A percentile compares a stretch with the other conserved stretches of the same genome.
phyloP scores from a whole-genome alignment of 1,140 invertebrate genomes.

The Apis florea region DNA sequence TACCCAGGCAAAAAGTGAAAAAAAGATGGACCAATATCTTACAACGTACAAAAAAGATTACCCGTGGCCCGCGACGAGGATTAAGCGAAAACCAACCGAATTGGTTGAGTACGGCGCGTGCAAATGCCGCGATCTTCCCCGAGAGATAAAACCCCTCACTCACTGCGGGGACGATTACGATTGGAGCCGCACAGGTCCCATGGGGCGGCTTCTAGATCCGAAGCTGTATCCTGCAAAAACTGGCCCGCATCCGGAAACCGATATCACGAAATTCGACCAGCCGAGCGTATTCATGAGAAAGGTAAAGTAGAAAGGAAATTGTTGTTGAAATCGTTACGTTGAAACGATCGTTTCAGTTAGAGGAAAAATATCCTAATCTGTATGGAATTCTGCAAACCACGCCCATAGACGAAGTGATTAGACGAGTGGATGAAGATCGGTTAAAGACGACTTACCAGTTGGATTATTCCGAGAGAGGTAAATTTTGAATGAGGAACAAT shows the following conservation, averaged over 20 bases:
- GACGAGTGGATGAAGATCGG: constrained; percentile 81
- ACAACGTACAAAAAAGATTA: constrained; percentile 83
- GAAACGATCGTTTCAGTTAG: constrained; percentile 72
- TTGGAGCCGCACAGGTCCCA: constrained; percentile 75
- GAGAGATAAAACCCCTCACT: constrained; percentile 4
- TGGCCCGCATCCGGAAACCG: constrained; percentile 70
- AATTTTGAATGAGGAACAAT: not conserved
- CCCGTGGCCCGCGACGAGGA: constrained; percentile 79
- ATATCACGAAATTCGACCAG: constrained; percentile 79
- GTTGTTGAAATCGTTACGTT: not conserved
- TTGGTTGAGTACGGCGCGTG: constrained; percentile 68
- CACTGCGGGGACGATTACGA: constrained; percentile 68
- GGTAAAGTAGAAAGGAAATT: constrained; percentile 61
- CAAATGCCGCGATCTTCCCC: constrained; percentile 24
- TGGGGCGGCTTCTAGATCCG: constrained; percentile 82
- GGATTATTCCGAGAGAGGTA: constrained; percentile 81
- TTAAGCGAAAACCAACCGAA: constrained; percentile 63
- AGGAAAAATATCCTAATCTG: constrained; percentile 82
- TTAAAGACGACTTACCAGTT: constrained; percentile 82
- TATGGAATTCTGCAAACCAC: constrained; percentile 81
- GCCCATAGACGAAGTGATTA: constrained; percentile 80
- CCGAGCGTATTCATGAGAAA: constrained; percentile 82
- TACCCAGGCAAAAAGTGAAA: no score
- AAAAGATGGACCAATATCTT: constrained; percentile 80
- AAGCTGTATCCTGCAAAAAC: constrained; percentile 82